Evolutionary conservation across 92 coral and sea anemone species (phyloP), one percentile per base, ranked within the genome.

Genomic region (Parazoanthus swiftii): DNA sequence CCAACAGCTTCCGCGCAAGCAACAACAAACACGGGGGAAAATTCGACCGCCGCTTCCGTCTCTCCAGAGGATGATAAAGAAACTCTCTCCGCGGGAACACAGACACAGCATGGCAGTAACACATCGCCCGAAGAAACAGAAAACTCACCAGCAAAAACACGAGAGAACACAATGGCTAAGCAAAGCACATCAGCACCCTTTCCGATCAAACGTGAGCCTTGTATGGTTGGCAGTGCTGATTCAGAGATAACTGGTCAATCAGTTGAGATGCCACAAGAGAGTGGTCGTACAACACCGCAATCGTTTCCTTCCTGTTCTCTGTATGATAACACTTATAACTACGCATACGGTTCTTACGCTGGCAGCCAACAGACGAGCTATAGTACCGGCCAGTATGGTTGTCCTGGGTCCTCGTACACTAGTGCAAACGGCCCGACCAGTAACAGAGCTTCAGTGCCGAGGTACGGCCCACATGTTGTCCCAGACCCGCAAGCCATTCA

Each of bases 271-370:
- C 87, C 75, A 42, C 91, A 91, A 66, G 80, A 85, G 56, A 88
- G 59, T 39, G 85, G 85, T 67, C 89, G 89, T 35, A 86, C 94
- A 20, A 93, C 98, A 11, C 98, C 98, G 42, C 98, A 95, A 54
- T 93, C 98, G 8, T 95, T 95, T 71, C 98, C 98, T 51, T 95
- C 96, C 20, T 94, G 94, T 71, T 90, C 93, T 13, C 80, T 91
- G 85, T 95, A 90, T 81, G 97, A 94, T 58, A 89, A 85, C 80
- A 77, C 96, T 9, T 95, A 93, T 73, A 83, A 86, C 67, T 85
- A 91, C 68, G 91, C 90, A 36, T 95, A 95, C 90, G 79, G 91
- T 75, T 74, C 96, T 67, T 95, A 95, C 80, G 86, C 93, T 9
- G 93, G 48, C n/a, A 89, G 85, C 81, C 93, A 92, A 70, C 94